Conservation (phyloP, 2,797 vertebrate genomes). For the Sebastiscus tertius region DNA sequence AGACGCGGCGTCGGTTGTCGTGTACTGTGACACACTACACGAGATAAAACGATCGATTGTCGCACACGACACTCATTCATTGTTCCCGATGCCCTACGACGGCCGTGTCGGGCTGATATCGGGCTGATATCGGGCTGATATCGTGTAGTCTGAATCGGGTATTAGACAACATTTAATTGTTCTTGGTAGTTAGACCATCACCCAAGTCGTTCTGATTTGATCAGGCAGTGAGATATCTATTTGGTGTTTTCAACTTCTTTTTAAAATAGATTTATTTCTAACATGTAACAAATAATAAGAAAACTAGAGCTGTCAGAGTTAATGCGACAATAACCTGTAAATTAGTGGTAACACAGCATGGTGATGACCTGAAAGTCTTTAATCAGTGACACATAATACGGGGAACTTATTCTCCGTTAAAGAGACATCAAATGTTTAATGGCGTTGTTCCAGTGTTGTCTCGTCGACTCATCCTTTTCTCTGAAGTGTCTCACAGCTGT, state of each 20-base stretch:
- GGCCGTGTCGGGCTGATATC: too few species aligned
- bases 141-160: too few species aligned
- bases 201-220: neutral
- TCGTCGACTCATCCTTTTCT: neutral
- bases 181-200: neutral
- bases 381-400: neutral
- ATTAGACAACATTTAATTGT: neutral
- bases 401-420: neutral
- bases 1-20: too few species aligned
- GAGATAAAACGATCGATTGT: too few species aligned
- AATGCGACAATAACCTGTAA: too few species aligned
- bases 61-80: too few species aligned
- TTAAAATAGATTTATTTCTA: neutral
- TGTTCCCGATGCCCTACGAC: too few species aligned
- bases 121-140: too few species aligned
- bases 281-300: too few species aligned
- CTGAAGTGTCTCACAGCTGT: constrained; percentile 1
- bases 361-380: neutral
- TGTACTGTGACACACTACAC: too few species aligned
- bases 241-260: neutral
- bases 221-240: neutral
- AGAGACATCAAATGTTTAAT: neutral
- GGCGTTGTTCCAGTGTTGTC: neutral
- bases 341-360: too few species aligned
- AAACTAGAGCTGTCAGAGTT: too few species aligned